These are phyloP conservation scores for Silurus lanzhouensis DNA, from an alignment of 2,797 vertebrate genomes.

Conservation along the genomic window DNA sequence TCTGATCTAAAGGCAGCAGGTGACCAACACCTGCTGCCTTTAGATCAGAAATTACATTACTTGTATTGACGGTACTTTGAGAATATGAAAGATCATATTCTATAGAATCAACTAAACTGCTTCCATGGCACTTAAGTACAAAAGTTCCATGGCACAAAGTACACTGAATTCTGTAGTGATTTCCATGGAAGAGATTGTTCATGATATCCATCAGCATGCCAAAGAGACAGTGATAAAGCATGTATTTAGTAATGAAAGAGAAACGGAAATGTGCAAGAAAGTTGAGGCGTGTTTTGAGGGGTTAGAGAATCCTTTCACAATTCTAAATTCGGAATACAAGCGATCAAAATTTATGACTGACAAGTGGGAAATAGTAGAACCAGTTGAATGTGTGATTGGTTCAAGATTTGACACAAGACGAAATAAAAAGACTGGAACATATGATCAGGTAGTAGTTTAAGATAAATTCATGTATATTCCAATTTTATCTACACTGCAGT, in stretches of 20 bases:
- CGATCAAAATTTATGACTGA: conserved; percentile 22
- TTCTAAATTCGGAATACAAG: conserved; percentile 35
- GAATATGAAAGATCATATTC: too few species aligned
- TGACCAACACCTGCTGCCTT: too few species aligned
- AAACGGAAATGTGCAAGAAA: conserved; percentile 49
- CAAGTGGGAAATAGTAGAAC: conserved; percentile 40
- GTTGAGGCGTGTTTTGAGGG: conserved; percentile 51
- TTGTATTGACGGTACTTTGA: too few species aligned
- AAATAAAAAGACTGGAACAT: conserved; percentile 52
- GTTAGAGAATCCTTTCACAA: conserved; percentile 35
- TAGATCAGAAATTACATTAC: too few species aligned
- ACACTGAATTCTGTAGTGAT: too few species aligned
- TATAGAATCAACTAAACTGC: too few species aligned
- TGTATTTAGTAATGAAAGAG: conserved; percentile 25
- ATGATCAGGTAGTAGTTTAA: conserved; percentile 44
- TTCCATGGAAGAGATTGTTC: conserved; percentile 52
- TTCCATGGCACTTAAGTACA: too few species aligned
- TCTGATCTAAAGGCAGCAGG: too few species aligned
- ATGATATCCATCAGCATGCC: conserved; percentile 52
- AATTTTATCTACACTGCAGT: not conserved
- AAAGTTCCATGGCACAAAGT: too few species aligned
- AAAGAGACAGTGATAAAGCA: conserved; percentile 39
- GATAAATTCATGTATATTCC: conserved; percentile 41
- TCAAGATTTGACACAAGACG: conserved; percentile 54
- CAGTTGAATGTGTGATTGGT: conserved; percentile 52